Evolutionary conservation across 1,140 invertebrate genomes (phyloP), one percentile per base, ranked within the genome.

Genomic region (Trialeurodes vaporariorum): DNA sequence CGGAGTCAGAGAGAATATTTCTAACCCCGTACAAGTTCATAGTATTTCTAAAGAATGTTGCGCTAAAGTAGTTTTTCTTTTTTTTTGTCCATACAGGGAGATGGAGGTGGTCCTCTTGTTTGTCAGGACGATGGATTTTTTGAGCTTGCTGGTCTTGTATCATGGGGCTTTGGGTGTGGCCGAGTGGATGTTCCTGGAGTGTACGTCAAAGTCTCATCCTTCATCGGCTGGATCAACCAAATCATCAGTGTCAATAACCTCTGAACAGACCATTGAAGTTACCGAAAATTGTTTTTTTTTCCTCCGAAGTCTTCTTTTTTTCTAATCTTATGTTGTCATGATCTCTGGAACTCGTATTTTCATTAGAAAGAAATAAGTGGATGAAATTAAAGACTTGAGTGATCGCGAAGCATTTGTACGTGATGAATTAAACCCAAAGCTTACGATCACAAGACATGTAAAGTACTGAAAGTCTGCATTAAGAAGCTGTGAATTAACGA

Each of bases 161-260:
- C 91, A 0, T 93, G 91, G 91, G 93, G 93, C 68, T 95, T 96
- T 76, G 93, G 93, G 66, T 95, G 93, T 77, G 92, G 93, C 1
- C 80, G 92, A 26, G 80, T 87, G 59, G 90, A 94, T 76, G 93
- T 95, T 21, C 93, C 93, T 21, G 93, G 93, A 27, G 92, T 96
- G 63, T 96, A 96, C 77, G 93, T 95, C 25, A 95, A 95, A 81
- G 92, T 96, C 2, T 93, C 91, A 22, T 88, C 92, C 2, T 96
- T 95, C 78, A 94, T 96, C 70, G 93, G 93, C 62, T 96, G 93
- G 93, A 95, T 96, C 75, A 96, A 96, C 81, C 93, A 95, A 82
- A 96, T 96, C 66, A 95, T 96, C 74, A 94, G 91, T 75, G 92
- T 95, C 67, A 95, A 95, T 80, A 94, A 93, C 81, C 83, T 90